Conservation (phyloP, 2,888 invertebrate species). For the Drosophila formosana region DNA sequence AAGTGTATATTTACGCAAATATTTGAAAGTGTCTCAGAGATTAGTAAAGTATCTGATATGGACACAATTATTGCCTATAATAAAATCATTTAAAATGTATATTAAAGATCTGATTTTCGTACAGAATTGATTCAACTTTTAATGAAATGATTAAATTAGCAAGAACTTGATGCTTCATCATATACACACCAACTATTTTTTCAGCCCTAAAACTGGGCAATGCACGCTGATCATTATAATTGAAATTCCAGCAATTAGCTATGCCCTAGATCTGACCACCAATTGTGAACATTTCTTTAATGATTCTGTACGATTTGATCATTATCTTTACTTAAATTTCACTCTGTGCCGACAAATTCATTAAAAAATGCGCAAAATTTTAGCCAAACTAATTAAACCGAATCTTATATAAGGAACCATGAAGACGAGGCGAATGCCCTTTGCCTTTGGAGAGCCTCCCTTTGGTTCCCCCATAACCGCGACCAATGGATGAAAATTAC, state of each 20-base stretch:
- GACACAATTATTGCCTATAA: conserved; percentile 2
- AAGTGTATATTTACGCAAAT: conserved; percentile 9
- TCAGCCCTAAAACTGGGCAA: neutral
- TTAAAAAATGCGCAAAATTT: conserved; percentile 59
- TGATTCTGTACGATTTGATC: conserved; percentile 60
- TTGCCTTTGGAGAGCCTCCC: conserved; percentile 28
- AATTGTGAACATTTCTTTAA: conserved; percentile 50
- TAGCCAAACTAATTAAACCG: conserved; percentile 67
- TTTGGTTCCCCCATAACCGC: conserved; percentile 23
- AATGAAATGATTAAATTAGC: neutral
- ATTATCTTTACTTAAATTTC: conserved; percentile 60
- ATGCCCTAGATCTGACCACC: conserved; percentile 46
- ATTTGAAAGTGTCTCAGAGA: neutral
- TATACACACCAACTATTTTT: no score
- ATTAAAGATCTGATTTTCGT: neutral
- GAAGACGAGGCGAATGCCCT: conserved; percentile 57
- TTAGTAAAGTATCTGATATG: neutral
- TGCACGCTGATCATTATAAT: conserved; percentile 16
- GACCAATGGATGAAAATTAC: conserved; percentile 52
- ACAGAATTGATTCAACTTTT: neutral
- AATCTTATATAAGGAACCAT: conserved; percentile 70
- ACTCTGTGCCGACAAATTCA: conserved; percentile 48
- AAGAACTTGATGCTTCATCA: neutral
- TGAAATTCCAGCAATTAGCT: conserved; percentile 41
- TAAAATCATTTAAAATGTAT: neutral